Evolutionary conservation across 2,888 invertebrate genomes (phyloP).

Genomic region (Platynereis dumerilii): DNA sequence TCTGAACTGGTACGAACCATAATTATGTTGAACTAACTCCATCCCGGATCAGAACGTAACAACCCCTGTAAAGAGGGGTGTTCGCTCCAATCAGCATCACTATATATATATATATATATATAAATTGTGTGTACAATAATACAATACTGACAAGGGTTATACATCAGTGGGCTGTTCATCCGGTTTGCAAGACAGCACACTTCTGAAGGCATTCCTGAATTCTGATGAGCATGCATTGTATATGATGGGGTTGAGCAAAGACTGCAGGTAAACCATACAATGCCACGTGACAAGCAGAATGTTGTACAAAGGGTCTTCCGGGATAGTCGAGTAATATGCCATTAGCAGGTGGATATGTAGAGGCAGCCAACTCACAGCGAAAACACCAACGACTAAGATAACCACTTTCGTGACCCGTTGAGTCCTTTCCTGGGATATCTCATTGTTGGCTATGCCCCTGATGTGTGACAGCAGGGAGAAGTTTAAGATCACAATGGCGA

Average conservation of each 20-base stretch:
- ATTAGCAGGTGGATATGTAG: constrained; percentile 25
- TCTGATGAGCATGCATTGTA: constrained; percentile 19
- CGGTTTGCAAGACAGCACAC: constrained; percentile 12
- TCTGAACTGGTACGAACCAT: too few relatives aligned
- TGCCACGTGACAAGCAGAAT: constrained; percentile 16
- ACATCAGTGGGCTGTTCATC: too few relatives aligned
- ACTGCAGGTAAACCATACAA: constrained; percentile 9
- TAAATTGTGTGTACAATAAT: too few relatives aligned
- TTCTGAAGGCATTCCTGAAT: constrained; percentile 15
- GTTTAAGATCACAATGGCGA: constrained; percentile 13
- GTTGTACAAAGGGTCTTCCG: neutral
- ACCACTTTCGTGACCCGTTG: constrained; percentile 12
- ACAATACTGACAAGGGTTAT: too few relatives aligned
- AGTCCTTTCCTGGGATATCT: neutral
- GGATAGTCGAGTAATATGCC: constrained; percentile 9
- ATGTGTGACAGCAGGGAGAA: constrained; percentile 6
- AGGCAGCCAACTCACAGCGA: constrained; percentile 23
- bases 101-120: too few relatives aligned
- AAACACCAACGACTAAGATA: constrained; percentile 10
- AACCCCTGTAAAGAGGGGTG: too few relatives aligned
- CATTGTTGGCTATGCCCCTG: neutral
- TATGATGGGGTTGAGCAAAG: constrained; percentile 20
- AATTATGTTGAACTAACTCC: too few relatives aligned
- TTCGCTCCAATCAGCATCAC: too few relatives aligned
- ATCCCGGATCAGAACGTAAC: too few relatives aligned